phyloP scores from a whole-genome alignment of 1,140 invertebrate genomes.

The Pantala flavescens region DNA sequence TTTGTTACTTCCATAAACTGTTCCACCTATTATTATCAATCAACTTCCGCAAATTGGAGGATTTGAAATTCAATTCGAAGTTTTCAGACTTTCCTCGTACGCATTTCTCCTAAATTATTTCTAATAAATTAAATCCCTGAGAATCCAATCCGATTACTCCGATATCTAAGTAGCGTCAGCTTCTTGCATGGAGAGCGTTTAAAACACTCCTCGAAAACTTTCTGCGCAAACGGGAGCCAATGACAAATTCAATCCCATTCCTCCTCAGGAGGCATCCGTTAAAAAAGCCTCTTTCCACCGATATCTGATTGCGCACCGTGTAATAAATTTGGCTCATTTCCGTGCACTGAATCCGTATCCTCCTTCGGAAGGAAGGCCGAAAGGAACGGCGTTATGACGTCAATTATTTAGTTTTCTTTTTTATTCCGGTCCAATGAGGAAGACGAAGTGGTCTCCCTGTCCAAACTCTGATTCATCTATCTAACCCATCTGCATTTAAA shows the following conservation, averaged over 20 bases:
- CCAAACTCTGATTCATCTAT: not conserved
- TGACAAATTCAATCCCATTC: not conserved
- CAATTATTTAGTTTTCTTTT: not conserved
- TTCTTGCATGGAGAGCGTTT: too few relatives aligned
- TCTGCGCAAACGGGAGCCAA: not conserved
- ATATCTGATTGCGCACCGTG: conserved; percentile 8
- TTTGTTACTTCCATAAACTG: too few relatives aligned
- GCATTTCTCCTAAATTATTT: too few relatives aligned
- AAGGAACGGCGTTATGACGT: not conserved
- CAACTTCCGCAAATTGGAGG: too few relatives aligned
- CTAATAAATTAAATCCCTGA: too few relatives aligned
- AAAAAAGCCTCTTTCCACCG: not conserved
- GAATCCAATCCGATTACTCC: too few relatives aligned
- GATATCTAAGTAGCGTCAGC: too few relatives aligned
- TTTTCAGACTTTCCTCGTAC: too few relatives aligned
- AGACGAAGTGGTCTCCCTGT: not conserved
- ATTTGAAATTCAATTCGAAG: too few relatives aligned
- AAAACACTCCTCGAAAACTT: too few relatives aligned
- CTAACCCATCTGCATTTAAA: not conserved
- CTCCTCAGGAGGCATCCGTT: not conserved
- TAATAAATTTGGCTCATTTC: conserved; percentile 5
- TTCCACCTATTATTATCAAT: too few relatives aligned
- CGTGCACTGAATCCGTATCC: not conserved
- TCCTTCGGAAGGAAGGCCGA: not conserved
- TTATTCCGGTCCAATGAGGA: not conserved